Evolutionary conservation across 1,140 invertebrate species (phyloP).

Genomic region (Ridgeia piscesae): DNA sequence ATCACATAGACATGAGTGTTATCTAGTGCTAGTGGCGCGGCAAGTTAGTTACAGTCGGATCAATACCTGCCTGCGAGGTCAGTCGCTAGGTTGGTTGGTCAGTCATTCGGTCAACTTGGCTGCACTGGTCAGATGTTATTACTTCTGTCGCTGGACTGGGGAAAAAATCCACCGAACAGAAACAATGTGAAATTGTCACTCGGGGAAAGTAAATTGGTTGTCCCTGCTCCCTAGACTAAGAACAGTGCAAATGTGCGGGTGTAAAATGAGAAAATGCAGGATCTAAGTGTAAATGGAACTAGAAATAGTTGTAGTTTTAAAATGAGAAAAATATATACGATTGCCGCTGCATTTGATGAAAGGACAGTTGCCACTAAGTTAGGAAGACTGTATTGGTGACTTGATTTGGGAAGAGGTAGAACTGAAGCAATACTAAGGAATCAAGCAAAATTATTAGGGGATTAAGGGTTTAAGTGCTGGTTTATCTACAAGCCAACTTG

Average conservation of each 20-base stretch:
- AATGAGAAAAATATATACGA: not conserved
- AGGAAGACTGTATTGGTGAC: too few relatives aligned
- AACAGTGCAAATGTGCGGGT: too few relatives aligned
- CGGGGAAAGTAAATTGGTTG: not conserved
- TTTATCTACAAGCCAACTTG: too few relatives aligned
- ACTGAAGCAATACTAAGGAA: too few relatives aligned
- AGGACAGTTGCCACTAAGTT: not conserved
- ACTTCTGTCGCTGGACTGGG: not conserved
- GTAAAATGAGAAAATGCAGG: not conserved
- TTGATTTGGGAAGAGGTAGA: too few relatives aligned
- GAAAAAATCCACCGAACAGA: not conserved
- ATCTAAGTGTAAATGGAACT: not conserved
- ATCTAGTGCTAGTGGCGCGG: not conserved
- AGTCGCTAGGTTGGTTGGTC: too few relatives aligned
- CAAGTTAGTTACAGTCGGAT: not conserved
- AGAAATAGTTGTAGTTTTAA: not conserved
- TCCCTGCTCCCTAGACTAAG: too few relatives aligned
- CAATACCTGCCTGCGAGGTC: not conserved
- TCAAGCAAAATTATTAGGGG: too few relatives aligned
- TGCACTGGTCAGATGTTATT: not conserved
- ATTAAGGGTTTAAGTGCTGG: too few relatives aligned
- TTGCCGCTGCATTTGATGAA: not conserved
- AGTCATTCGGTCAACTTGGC: not conserved
- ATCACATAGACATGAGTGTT: not conserved
- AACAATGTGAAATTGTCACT: not conserved